A percentile compares a stretch with the other conserved stretches of the same genome.
Evolutionary conservation across 2,888 invertebrate species (phyloP).

Genomic region (Lasioglossum marginatum): DNA sequence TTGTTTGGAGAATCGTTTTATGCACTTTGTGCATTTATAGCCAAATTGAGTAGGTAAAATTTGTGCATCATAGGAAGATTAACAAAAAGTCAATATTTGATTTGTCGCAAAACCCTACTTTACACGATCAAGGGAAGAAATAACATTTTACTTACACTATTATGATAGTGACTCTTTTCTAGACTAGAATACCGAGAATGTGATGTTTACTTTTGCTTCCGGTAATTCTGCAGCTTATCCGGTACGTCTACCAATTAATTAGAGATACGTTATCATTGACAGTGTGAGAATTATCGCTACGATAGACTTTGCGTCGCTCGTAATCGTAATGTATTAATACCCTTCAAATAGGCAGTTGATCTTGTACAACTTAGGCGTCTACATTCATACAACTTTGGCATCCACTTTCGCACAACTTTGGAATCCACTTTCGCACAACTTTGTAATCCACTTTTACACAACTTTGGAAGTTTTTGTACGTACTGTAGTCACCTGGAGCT

Average conservation of each 20-base stretch:
- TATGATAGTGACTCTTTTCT: background rate
- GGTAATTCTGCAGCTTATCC: background rate
- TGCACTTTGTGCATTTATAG: too few species aligned
- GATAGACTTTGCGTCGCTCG: background rate
- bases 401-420: background rate
- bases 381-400: too few species aligned
- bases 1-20: too few species aligned
- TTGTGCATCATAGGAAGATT: background rate
- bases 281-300: background rate
- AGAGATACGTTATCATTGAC: background rate
- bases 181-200: background rate
- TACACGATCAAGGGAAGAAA: too few species aligned
- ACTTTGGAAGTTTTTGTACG: background rate
- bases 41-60: background rate
- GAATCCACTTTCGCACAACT: too few species aligned
- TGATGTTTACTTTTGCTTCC: background rate
- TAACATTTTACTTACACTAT: too few species aligned
- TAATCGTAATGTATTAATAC: background rate
- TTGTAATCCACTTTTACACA: too few species aligned
- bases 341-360: background rate
- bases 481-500: background rate
- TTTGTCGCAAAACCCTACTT: too few species aligned
- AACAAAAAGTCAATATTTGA: background rate
- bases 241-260: background rate
- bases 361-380: background rate